Evolutionary conservation across 2,797 vertebrate species (phyloP).

Genomic region (Taeniopygia guttata): DNA sequence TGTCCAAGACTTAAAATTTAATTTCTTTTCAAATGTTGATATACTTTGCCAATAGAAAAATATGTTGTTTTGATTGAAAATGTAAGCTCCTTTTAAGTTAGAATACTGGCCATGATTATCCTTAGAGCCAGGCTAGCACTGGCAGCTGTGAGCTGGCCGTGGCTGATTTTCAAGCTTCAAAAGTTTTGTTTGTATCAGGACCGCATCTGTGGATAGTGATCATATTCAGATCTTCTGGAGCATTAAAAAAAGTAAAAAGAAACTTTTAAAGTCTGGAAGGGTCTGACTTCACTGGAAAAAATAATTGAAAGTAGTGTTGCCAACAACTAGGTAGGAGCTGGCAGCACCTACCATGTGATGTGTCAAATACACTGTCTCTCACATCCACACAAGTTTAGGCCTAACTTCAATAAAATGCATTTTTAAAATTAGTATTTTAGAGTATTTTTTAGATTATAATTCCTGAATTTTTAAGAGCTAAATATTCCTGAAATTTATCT

Average conservation of each 20-base stretch:
- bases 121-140: not conserved
- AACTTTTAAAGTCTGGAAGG: not conserved
- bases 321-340: not conserved
- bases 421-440: not conserved
- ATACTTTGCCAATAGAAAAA: not conserved
- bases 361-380: not conserved
- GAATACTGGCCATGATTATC: not conserved
- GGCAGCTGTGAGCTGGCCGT: not conserved
- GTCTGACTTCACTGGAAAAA: not conserved
- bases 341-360: not conserved
- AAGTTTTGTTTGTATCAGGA: constrained; percentile 22
- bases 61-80: not conserved
- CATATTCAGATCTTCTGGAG: constrained; percentile 25
- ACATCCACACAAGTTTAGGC: not conserved
- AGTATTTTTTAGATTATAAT: not conserved
- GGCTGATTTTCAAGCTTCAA: constrained; percentile 33
- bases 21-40: not conserved
- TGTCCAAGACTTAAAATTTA: not conserved
- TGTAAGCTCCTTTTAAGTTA: not conserved
- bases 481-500: not conserved
- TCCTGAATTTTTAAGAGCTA: not conserved
- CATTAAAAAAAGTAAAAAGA: not conserved
- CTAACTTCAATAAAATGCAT: not conserved
- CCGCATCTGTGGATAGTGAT: constrained; percentile 10
- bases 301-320: not conserved